Evolutionary conservation across 2,888 invertebrate genomes (phyloP), one percentile per base, ranked within the genome.

Genomic region (Syrphus vitripennis): DNA sequence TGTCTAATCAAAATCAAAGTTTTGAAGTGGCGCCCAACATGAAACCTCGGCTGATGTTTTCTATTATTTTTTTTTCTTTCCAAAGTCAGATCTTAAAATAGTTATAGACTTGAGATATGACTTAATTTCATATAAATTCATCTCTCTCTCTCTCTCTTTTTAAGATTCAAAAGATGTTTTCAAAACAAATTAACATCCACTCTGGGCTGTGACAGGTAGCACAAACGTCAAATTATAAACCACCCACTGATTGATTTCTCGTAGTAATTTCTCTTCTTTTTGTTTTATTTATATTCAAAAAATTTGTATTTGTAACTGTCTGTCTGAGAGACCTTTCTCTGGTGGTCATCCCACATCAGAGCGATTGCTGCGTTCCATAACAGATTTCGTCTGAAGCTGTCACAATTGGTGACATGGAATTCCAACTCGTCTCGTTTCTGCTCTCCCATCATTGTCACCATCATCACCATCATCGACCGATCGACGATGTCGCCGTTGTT

Each of bases 361-460:
- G n/a, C n/a, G n/a, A n/a, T n/a, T n/a, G n/a, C 75, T 63, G 9
- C 37, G 70, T 55, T 19, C 76, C 45, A 65, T 65, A 84, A 74
- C 72, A 86, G 74, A 82, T 86, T 77, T 86, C 81, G 82, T 70
- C 77, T 70, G 77, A 86, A 86, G 63, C 86, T 86, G 86, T 86
- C 86, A 82, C 26, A 77, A 61, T 50, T 26, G 29, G 29, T 86
- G 82, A 86, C 82, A 82, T 72, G 74, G 29, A 77, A 86, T 86
- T 82, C 86, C 81, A 86, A 63, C 65, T 59, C 61, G 80, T 76
- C 57, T 83, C 75, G 45, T 63, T 69, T 42, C 34, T 40, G 50
- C 34, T 61, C 61, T 61, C 59, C 67, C 79, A 50, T 76, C 76
- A 40, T 55, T 57, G 57, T 34, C 77, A 78, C 61, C 84, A 82